A percentile compares a stretch with the other conserved stretches of the same genome.
Evolutionary conservation across 30 jellyfish, hydroid and myxozoan species (phyloP).

Genomic region (Turritopsis rubra): DNA sequence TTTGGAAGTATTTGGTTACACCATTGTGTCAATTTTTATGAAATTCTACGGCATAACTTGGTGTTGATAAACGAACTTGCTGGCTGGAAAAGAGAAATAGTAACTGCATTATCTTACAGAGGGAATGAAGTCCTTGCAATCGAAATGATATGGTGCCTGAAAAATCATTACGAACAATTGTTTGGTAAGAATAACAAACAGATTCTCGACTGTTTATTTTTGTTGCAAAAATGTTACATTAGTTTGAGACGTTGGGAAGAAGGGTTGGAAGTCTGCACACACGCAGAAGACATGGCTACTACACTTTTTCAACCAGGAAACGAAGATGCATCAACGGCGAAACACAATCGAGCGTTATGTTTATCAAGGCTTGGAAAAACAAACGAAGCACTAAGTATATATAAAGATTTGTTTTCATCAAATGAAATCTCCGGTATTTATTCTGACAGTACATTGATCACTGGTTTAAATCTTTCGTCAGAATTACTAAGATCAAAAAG

Average conservation of each 20-base stretch:
- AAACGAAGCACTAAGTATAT: not conserved
- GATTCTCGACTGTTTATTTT: not conserved
- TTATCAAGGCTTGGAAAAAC: not conserved
- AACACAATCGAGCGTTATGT: not conserved
- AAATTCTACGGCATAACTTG: not conserved
- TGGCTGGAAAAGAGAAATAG: not conserved
- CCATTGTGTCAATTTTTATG: not conserved
- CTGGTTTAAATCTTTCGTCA: not conserved
- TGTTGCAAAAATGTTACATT: not conserved
- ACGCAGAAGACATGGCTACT: not conserved
- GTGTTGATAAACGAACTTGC: not conserved
- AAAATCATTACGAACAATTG: not conserved
- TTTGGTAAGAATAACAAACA: not conserved
- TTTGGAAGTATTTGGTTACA: not conserved
- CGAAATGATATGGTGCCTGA: not conserved
- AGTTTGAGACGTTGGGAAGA: not conserved
- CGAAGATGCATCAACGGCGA: not conserved
- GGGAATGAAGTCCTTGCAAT: slow-evolving; percentile 2
- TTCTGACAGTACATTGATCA: not conserved
- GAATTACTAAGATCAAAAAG: not conserved
- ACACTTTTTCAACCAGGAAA: not conserved
- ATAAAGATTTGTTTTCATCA: not conserved
- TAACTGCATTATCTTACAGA: not conserved
- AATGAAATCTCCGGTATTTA: not conserved
- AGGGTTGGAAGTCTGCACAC: not conserved